phyloP scores from a whole-genome alignment of 2,888 invertebrate species.

The Sisyra nigra region DNA sequence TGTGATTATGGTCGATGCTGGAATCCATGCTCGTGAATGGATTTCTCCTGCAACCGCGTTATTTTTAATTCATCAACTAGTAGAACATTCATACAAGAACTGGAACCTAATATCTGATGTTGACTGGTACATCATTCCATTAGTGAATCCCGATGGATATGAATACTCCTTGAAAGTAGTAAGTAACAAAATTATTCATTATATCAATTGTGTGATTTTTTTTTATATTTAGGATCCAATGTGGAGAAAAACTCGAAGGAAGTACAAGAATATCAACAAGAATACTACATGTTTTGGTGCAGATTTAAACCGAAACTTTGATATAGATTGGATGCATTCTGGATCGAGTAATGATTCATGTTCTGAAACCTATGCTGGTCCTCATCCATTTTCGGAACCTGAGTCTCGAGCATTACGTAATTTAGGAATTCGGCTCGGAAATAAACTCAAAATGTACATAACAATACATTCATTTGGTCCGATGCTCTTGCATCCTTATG shows the following conservation, averaged over 20 bases:
- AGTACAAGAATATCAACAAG: slow-evolving; percentile 12
- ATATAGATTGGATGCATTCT: slow-evolving; percentile 28
- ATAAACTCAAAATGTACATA: slow-evolving; percentile 43
- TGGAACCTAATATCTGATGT: neutral
- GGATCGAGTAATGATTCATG: slow-evolving; percentile 23
- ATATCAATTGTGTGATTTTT: too few species aligned
- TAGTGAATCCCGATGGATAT: slow-evolving; percentile 24
- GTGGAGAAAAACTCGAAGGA: slow-evolving; percentile 27
- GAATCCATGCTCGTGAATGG: slow-evolving; percentile 2
- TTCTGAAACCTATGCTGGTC: slow-evolving; percentile 30
- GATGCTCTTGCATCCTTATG: slow-evolving; percentile 51
- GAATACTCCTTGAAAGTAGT: slow-evolving; percentile 36
- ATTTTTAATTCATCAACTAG: neutral
- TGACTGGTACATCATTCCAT: neutral
- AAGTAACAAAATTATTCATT: too few species aligned
- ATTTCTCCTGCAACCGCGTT: slow-evolving; percentile 1
- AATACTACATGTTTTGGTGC: slow-evolving; percentile 25
- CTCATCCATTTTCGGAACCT: slow-evolving; percentile 31
- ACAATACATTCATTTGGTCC: slow-evolving; percentile 60
- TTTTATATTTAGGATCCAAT: slow-evolving; percentile 21
- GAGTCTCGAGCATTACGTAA: slow-evolving; percentile 42
- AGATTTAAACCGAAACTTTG: slow-evolving; percentile 36
- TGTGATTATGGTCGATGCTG: neutral
- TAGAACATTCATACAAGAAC: neutral
- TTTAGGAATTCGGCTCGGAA: slow-evolving; percentile 32